Base-by-base conservation (phyloP, 1,140 invertebrate genomes). In the Neodiprion fabricii region DNA sequence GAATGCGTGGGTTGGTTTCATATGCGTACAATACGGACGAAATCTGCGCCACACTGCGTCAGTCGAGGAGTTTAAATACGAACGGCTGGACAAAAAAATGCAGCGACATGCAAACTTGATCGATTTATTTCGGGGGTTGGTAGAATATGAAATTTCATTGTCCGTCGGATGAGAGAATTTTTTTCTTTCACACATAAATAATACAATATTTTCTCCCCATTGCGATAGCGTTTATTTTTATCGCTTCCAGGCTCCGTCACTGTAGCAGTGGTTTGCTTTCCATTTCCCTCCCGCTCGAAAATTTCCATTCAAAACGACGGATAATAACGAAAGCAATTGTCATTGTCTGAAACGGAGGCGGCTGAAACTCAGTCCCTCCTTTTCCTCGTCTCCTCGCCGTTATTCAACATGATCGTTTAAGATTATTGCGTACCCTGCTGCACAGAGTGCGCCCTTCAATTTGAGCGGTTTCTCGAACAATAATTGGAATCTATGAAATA, bases 261-360 rank as follows among this genome's bases (percentile, higher is more conserved):
- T 40, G 28, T 40, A 3, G 28, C 2, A 40, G 2, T 40, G 28
- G 28, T 40, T 40, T 40, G 28, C 28, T 61, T 61, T 61, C n/a
- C n/a, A 61, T 9, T 9, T 17, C 53, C 53, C 53, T n/a, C 53
- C 53, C 40, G 7, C 67, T 21, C 5, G 11, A 21, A 14, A 69
- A 69, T 69, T 69, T 69, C 67, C 67, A 69, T 69, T 14, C 67
- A 69, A 69, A 69, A 69, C 67, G 67, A 47, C 17, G 67, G 67
- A 69, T 69, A 69, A 69, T 69, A 69, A 69, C 67, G 67, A 69
- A 47, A 21, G 67, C 67, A 69, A 69, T 69, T 69, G 67, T 69
- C 21, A 69, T 69, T 69, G 67, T 69, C 67, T 69, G 67, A 23
- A 69, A 69, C 67, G 67, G 40, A 23, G 40, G 67, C 11, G 4